Percentiles rank a stretch among this genome's conserved stretches.
Conservation (phyloP, 2,113 vertebrate genomes). For the sheep (Ovis aries) region ARS-UI_Ramb_v3.0 NC_056080.1:99107501-99108000, state of each 20-base stretch:
- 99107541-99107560: background rate
- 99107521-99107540: constrained; percentile 56
- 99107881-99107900: background rate
- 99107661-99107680: background rate
- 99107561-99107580: constrained; percentile 25
- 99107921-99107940: background rate
- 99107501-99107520: constrained; percentile 49
- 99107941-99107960: background rate
- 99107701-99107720: background rate
- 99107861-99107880: background rate
- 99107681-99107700: background rate
- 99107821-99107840: background rate
- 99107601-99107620: background rate
- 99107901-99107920: background rate
- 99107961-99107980: background rate
- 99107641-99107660: constrained; percentile 35
- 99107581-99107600: background rate
- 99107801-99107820: background rate
- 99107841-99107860: background rate
- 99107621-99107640: background rate
- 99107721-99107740: constrained; percentile 9
- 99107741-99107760: background rate
- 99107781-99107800: background rate
- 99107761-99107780: background rate
- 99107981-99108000: background rate